These are phyloP conservation scores for Periphyllus acericola DNA, from an alignment of 2,888 invertebrate genomes.

Conservation along the genomic window DNA sequence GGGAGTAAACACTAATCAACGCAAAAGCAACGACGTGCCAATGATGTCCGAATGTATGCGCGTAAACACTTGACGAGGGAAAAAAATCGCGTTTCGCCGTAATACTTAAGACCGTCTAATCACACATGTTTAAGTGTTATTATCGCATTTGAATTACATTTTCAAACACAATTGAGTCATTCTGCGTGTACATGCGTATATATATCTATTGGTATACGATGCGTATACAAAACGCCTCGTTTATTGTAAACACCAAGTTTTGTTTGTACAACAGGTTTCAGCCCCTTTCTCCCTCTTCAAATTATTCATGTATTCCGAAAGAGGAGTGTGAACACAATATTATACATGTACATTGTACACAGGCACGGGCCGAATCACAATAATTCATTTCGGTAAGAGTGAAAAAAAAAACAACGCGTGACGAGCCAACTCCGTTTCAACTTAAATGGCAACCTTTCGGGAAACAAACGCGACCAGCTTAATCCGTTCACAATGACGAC, in stretches of 20 bases:
- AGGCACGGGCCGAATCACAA: background rate
- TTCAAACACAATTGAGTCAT: conserved; percentile 49
- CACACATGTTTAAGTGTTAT: background rate
- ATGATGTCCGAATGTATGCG: too few species aligned
- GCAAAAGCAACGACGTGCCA: background rate
- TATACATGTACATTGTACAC: background rate
- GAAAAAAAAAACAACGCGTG: background rate
- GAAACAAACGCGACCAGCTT: too few species aligned
- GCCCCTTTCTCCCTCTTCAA: conserved; percentile 38
- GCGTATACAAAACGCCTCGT: conserved; percentile 24
- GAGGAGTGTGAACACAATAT: background rate
- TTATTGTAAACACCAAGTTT: conserved; percentile 43
- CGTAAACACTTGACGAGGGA: background rate
- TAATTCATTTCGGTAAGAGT: background rate
- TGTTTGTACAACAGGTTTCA: conserved; percentile 53
- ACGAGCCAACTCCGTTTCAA: background rate
- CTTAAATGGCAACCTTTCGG: background rate
- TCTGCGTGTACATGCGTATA: background rate
- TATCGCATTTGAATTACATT: conserved; percentile 39
- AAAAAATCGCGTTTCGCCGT: conserved; percentile 7
- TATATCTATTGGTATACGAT: background rate
- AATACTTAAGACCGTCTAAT: conserved; percentile 16
- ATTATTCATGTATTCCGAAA: conserved; percentile 35
- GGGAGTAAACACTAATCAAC: background rate
- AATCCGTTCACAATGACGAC: background rate